Conservation (phyloP, 35 echinoderm and acorn worm genomes). For the Ptychodera flava region DNA sequence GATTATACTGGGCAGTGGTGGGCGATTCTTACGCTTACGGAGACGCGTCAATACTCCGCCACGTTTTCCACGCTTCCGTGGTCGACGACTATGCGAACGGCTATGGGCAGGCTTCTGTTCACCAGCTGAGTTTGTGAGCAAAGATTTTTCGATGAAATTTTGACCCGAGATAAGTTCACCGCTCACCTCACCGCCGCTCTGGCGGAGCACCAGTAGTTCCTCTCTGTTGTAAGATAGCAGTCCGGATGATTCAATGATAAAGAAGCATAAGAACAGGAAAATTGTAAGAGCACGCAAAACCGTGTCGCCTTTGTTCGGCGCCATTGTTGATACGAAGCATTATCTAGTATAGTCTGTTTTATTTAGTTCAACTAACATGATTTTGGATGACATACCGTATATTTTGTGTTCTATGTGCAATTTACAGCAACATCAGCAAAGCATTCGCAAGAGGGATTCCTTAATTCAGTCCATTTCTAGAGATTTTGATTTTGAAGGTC, state of each 20-base stretch:
- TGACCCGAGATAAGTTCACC: conserved; percentile 4
- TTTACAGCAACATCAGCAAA: conserved; percentile 44
- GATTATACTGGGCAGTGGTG: conserved; percentile 26
- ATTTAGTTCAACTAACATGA: too few species aligned
- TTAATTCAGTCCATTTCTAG: background rate
- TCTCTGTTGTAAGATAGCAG: conserved; percentile 3
- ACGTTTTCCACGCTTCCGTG: conserved; percentile 1
- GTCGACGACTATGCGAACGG: background rate
- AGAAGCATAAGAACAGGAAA: conserved; percentile 13
- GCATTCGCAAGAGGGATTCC: background rate
- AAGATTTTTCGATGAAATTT: background rate
- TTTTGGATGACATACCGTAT: too few species aligned
- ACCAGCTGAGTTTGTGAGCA: background rate
- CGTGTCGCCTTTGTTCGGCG: conserved; percentile 24
- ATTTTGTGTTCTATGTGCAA: too few species aligned
- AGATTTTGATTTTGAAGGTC: conserved; percentile 19
- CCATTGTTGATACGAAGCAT: conserved; percentile 1
- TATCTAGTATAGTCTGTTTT: too few species aligned
- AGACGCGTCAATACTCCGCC: background rate
- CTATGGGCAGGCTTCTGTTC: too few species aligned
- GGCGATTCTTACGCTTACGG: background rate
- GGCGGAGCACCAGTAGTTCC: background rate
- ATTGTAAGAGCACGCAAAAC: conserved; percentile 20
- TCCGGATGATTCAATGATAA: background rate
- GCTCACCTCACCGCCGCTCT: background rate